Conservation (phyloP, 53 echinoderm and acorn worm genomes). For the Holothuria scabra region DNA sequence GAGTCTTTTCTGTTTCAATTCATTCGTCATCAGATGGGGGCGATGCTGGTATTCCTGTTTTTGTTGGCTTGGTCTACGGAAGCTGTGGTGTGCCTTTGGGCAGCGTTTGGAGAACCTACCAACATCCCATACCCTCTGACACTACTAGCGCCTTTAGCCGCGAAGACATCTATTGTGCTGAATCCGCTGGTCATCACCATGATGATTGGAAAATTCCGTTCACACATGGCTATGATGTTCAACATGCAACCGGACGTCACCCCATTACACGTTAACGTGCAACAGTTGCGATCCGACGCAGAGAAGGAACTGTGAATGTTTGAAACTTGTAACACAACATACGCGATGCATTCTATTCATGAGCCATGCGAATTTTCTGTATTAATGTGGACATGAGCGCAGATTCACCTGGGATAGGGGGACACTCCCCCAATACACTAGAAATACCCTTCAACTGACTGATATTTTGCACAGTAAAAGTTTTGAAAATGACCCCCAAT, state of each 20-base stretch:
- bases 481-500: too few relatives aligned
- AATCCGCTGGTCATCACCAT: conserved; percentile 74
- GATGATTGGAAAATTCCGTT: conserved; percentile 72
- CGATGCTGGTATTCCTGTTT: conserved; percentile 65
- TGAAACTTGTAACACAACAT: background rate
- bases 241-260: conserved; percentile 30
- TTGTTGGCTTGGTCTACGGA: conserved; percentile 75
- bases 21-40: conserved; percentile 62
- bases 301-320: conserved; percentile 29
- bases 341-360: too few relatives aligned
- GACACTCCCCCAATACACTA: too few relatives aligned
- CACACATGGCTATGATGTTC: conserved; percentile 59
- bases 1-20: background rate
- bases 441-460: too few relatives aligned
- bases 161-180: conserved; percentile 63
- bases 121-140: conserved; percentile 59
- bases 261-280: background rate
- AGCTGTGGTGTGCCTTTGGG: conserved; percentile 74
- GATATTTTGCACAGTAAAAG: too few relatives aligned
- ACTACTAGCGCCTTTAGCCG: conserved; percentile 65
- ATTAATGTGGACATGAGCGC: too few relatives aligned
- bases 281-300: background rate
- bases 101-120: conserved; percentile 64
- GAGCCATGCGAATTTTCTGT: too few relatives aligned
- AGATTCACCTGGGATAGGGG: too few relatives aligned